Percentiles rank a stretch among this genome's conserved stretches.
phyloP scores from a whole-genome alignment of 2,797 vertebrate genomes.

The Rousettus madagascariensis region DNA sequence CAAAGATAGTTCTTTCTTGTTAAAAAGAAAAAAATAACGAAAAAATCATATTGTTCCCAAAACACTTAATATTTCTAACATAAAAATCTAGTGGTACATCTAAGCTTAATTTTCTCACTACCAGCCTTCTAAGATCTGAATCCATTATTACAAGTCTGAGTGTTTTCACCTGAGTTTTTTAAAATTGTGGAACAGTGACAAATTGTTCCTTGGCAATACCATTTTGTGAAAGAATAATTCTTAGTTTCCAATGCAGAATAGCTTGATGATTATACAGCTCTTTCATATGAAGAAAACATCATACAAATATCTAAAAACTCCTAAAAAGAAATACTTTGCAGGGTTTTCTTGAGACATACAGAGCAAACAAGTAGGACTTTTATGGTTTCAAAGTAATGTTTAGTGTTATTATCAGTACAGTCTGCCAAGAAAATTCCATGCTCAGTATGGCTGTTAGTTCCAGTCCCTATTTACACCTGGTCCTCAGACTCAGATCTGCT shows the following conservation, averaged over 20 bases:
- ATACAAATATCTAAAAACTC: conserved; percentile 29
- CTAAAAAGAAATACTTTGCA: conserved; percentile 38
- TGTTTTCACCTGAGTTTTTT: neutral
- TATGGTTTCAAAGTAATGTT: conserved; percentile 18
- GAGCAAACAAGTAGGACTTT: conserved; percentile 50
- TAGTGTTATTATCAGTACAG: neutral
- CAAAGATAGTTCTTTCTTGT: neutral
- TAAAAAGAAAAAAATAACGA: neutral
- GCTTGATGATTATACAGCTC: neutral
- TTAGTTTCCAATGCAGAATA: conserved; percentile 19
- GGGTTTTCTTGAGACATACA: conserved; percentile 30
- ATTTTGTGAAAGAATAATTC: conserved; percentile 42
- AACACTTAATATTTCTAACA: neutral
- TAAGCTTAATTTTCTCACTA: neutral
- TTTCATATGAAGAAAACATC: conserved; percentile 53
- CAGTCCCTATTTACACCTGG: neutral
- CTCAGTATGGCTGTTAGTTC: neutral
- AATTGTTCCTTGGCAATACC: conserved; percentile 6
- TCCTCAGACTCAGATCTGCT: neutral
- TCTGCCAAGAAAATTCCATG: conserved; percentile 54
- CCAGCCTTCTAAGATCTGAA: neutral
- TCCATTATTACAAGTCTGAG: neutral
- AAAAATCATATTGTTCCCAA: neutral
- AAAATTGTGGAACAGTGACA: neutral
- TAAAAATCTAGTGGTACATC: neutral